Base-by-base conservation (phyloP, 2,888 invertebrate species). In the Bellardia bayeri region DNA sequence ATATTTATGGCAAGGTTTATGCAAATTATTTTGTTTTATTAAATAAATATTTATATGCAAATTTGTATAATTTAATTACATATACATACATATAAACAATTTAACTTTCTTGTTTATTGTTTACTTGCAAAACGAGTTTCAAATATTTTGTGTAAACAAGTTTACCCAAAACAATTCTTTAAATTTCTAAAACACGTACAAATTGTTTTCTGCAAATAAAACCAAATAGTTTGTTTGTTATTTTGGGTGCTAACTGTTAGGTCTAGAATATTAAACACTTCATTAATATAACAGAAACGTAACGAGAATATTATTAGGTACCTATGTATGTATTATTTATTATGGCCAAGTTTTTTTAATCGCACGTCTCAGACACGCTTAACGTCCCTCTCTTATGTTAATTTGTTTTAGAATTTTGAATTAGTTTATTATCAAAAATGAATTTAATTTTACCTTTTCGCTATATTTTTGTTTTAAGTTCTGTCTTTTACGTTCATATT, bases 401-500 rank as follows among this genome's bases (percentile, higher is more conserved):
- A 45, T 11, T 45, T 45, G n/a, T 51, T 51, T 51, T n/a, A 13
- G 4, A 11, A 66, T 16, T 30, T 37, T 40, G 40, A 13, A 33
- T 56, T 13, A 11, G 3, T 11, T 11, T 9, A 1, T 45, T 16
- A n/a, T n/a, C n/a, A n/a, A n/a, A n/a, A n/a, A n/a, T n/a, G n/a
- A n/a, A n/a, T 40, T 49, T 64, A 71, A 71, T 71, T 61, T 91
- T 88, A 92, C 92, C 90, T 91, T 90, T 87, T 91, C 90, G 79
- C 91, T 92, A 64, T 88, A 91, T 88, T 91, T 91, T 51, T 88
- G 81, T 72, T 90, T 90, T 13, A 82, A 85, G 81, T 88, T 90
- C 75, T 87, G 86, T 84, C 91, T 91, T 86, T 91, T 91, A 42
- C 90, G 88, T 75, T 92, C 92, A 68, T 91, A 90, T 86, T 93